Conservation (phyloP, 2,888 invertebrate species). For the Athrips mouffetella region DNA sequence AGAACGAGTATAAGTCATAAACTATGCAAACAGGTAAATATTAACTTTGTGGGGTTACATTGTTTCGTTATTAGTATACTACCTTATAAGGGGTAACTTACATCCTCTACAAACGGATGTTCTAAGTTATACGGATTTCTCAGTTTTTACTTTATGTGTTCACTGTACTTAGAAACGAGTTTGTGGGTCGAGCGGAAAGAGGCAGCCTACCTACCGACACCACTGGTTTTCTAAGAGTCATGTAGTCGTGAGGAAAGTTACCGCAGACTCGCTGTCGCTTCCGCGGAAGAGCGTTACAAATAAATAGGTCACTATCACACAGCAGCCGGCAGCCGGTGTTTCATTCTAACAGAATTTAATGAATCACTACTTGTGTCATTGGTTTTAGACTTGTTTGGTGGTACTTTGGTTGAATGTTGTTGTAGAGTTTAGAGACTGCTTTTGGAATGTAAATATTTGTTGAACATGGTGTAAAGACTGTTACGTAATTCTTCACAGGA, state of each 20-base stretch:
- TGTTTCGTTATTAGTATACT: not conserved
- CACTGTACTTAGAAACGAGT: not conserved
- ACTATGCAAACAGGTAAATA: not conserved
- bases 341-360: not conserved
- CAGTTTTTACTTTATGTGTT: not conserved
- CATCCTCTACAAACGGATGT: not conserved
- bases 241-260: slow-evolving; percentile 9
- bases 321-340: slow-evolving; percentile 7
- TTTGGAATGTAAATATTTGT: too few species aligned
- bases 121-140: not conserved
- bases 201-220: not conserved
- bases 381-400: too few species aligned
- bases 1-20: too few species aligned
- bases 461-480: too few species aligned
- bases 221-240: not conserved
- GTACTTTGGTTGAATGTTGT: too few species aligned
- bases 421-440: too few species aligned
- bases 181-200: slow-evolving; percentile 2
- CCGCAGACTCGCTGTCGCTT: slow-evolving; percentile 3
- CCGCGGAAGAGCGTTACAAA: not conserved
- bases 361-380: too few species aligned
- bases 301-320: slow-evolving; percentile 9
- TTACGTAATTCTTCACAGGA: too few species aligned
- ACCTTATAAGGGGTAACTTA: not conserved
- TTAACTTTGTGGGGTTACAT: not conserved